Evolutionary conservation across 2,797 vertebrate genomes (phyloP).

Genomic region (Mormyrops boulengeri): DNA sequence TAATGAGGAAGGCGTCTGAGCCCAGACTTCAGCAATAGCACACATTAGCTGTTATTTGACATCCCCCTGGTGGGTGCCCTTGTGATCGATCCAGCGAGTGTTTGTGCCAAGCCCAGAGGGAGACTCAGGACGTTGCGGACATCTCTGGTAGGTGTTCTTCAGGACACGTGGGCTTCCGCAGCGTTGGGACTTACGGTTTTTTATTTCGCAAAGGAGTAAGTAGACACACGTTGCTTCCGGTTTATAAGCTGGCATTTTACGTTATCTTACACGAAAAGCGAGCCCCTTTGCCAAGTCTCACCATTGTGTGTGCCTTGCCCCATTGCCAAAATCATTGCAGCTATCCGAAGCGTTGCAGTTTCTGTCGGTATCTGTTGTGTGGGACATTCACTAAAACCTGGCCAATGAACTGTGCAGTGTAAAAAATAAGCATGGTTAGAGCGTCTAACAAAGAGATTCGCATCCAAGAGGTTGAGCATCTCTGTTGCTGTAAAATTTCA

Average conservation of each 20-base stretch:
- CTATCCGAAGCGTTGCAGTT: not conserved
- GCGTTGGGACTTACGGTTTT: not conserved
- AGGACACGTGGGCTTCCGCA: not conserved
- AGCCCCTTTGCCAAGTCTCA: not conserved
- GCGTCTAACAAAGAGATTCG: not conserved
- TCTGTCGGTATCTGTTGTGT: slow-evolving; percentile 21
- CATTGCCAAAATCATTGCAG: slow-evolving; percentile 5
- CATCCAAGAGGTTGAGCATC: slow-evolving; percentile 7
- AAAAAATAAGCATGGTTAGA: slow-evolving; percentile 40
- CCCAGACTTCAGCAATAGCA: slow-evolving; percentile 57
- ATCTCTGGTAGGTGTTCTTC: not conserved
- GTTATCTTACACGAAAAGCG: not conserved
- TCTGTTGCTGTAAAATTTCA: slow-evolving; percentile 8
- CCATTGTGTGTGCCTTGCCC: slow-evolving; percentile 21
- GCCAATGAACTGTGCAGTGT: slow-evolving; percentile 35
- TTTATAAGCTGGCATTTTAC: not conserved
- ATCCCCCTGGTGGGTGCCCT: slow-evolving; percentile 35
- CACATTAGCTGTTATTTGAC: slow-evolving; percentile 38
- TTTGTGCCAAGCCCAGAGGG: slow-evolving; percentile 23
- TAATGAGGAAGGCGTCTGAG: slow-evolving; percentile 37
- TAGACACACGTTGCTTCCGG: not conserved
- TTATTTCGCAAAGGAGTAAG: not conserved
- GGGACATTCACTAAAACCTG: slow-evolving; percentile 21
- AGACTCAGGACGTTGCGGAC: not conserved
- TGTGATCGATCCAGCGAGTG: slow-evolving; percentile 10